These are phyloP conservation scores for Illadopsis cleaveri DNA, from an alignment of 2,113 vertebrate species.

Conservation along the genomic window DNA sequence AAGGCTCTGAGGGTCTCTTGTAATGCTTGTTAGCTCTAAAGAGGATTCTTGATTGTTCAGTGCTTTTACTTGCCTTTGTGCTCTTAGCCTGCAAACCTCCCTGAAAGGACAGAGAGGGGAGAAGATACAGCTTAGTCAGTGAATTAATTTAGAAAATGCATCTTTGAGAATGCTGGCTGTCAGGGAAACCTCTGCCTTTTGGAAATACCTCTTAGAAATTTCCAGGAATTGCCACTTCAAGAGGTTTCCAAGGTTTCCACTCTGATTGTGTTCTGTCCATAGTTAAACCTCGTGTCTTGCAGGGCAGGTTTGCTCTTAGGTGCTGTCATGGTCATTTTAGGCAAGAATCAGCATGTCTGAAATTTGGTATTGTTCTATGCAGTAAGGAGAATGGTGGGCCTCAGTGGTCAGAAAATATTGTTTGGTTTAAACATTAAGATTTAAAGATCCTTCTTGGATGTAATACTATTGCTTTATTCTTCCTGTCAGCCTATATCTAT, in stretches of 20 bases:
- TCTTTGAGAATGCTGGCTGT: not conserved
- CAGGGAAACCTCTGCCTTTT: not conserved
- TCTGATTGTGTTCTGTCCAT: not conserved
- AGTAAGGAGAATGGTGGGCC: not conserved
- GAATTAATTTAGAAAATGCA: not conserved
- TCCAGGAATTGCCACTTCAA: not conserved
- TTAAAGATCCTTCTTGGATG: not conserved
- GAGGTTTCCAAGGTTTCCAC: not conserved
- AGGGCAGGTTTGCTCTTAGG: not conserved
- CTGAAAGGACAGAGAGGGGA: not conserved
- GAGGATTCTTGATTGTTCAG: not conserved
- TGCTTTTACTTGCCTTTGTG: not conserved
- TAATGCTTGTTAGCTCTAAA: not conserved
- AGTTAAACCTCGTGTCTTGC: not conserved
- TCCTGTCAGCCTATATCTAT: not conserved
- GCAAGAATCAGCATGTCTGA: not conserved
- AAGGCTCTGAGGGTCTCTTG: not conserved
- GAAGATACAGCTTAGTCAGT: not conserved
- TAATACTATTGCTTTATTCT: not conserved
- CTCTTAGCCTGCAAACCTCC: not conserved
- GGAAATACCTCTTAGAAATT: not conserved
- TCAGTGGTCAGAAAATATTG: not conserved
- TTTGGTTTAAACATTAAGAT: not conserved
- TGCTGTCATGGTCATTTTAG: not conserved
- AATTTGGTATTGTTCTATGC: not conserved